These are phyloP conservation scores for Callionymus lyra DNA, from an alignment of 2,113 vertebrate species.

Conservation along the genomic window DNA sequence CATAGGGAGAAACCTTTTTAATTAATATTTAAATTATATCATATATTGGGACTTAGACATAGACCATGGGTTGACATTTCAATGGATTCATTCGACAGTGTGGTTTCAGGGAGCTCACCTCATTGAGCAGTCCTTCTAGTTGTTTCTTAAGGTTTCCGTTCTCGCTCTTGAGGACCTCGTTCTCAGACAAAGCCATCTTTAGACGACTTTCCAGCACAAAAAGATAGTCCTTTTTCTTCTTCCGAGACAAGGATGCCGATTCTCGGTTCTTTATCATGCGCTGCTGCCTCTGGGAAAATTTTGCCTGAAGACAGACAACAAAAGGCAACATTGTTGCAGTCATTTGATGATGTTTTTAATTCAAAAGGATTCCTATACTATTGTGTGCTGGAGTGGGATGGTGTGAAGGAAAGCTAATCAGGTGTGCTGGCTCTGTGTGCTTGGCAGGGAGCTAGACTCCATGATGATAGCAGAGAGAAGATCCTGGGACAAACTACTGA, in stretches of 20 bases:
- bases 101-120: slow-evolving; percentile 64
- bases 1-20: not conserved
- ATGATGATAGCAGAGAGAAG: too few species aligned
- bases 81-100: not conserved
- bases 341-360: too few species aligned
- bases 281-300: slow-evolving; percentile 78
- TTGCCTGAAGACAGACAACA: slow-evolving; percentile 58
- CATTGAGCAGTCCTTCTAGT: slow-evolving; percentile 78
- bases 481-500: too few species aligned
- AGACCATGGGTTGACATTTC: not conserved
- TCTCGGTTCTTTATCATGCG: slow-evolving; percentile 96
- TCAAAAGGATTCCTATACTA: too few species aligned
- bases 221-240: slow-evolving; percentile 94
- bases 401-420: too few species aligned
- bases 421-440: too few species aligned
- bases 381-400: too few species aligned
- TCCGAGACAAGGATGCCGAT: slow-evolving; percentile 87
- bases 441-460: too few species aligned
- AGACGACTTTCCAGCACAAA: slow-evolving; percentile 78
- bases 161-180: slow-evolving; percentile 81
- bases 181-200: slow-evolving; percentile 79
- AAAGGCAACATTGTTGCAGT: not conserved
- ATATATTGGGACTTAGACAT: not conserved
- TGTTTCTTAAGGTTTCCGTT: slow-evolving; percentile 83
- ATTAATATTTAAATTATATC: not conserved